Evolutionary conservation across 2,113 vertebrate species (phyloP).

Genomic region (Arenaria interpres): DNA sequence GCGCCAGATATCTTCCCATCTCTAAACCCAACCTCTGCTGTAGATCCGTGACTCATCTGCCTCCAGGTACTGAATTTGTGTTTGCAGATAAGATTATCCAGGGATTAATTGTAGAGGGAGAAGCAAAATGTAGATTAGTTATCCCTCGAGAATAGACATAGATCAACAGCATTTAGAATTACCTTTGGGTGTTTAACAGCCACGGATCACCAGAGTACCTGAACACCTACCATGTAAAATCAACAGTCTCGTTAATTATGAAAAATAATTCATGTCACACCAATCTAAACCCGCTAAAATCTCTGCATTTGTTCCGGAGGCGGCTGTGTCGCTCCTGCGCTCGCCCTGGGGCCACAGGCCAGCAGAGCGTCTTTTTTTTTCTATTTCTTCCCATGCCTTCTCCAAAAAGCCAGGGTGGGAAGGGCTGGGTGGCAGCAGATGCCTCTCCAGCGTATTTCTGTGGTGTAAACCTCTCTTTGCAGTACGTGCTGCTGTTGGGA

Average conservation of each 20-base stretch:
- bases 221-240: conserved; percentile 60
- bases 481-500: fast-evolving
- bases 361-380: not conserved
- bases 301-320: not conserved
- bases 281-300: not conserved
- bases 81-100: conserved; percentile 63
- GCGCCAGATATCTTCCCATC: not conserved
- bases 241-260: conserved; percentile 50
- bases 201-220: conserved; percentile 47
- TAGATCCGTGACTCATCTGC: conserved; percentile 30
- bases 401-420: fast-evolving
- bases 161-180: conserved; percentile 60
- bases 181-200: conserved; percentile 51
- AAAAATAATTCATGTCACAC: conserved; percentile 53
- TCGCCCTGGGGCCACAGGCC: fast-evolving
- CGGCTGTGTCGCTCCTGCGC: fast-evolving
- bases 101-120: conserved; percentile 67
- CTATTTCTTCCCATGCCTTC: not conserved
- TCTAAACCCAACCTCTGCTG: not conserved
- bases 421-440: not conserved
- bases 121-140: conserved; percentile 51
- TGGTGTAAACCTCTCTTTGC: not conserved
- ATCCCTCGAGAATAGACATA: conserved; percentile 55
- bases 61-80: conserved; percentile 2
- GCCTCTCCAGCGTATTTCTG: fast-evolving